Evolutionary conservation across 1,140 invertebrate species (phyloP).

Genomic region (Ganaspis sp.): DNA sequence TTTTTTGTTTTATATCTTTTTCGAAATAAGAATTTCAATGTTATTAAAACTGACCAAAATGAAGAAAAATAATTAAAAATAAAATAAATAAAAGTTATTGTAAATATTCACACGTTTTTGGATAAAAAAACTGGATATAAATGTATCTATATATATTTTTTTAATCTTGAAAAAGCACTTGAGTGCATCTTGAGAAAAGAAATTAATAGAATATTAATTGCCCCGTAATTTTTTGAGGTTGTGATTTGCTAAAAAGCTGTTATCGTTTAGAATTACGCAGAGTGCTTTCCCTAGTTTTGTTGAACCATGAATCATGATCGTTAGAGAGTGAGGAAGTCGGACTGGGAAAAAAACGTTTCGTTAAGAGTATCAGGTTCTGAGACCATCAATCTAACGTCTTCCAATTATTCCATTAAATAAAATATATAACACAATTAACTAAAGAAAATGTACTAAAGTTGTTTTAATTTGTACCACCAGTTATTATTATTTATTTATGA

Average conservation of each 20-base stretch:
- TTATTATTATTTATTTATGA: no score
- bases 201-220: background rate
- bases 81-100: no score
- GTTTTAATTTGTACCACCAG: background rate
- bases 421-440: background rate
- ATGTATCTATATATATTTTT: no score
- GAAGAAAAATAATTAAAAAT: no score
- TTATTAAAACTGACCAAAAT: no score
- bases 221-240: background rate
- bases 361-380: background rate
- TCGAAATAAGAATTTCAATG: no score
- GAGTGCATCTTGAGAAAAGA: background rate
- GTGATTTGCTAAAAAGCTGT: background rate
- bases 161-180: no score
- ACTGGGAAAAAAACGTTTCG: background rate
- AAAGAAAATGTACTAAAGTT: background rate
- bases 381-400: constrained; percentile 23
- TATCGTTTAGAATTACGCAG: constrained; percentile 20
- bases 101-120: no score
- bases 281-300: constrained; percentile 17
- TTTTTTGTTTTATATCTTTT: no score
- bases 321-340: constrained; percentile 1
- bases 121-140: no score
- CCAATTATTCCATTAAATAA: background rate
- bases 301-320: constrained; percentile 15